Evolutionary conservation across 2,797 vertebrate genomes (phyloP).

Genomic region (Propithecus deckenii): DNA sequence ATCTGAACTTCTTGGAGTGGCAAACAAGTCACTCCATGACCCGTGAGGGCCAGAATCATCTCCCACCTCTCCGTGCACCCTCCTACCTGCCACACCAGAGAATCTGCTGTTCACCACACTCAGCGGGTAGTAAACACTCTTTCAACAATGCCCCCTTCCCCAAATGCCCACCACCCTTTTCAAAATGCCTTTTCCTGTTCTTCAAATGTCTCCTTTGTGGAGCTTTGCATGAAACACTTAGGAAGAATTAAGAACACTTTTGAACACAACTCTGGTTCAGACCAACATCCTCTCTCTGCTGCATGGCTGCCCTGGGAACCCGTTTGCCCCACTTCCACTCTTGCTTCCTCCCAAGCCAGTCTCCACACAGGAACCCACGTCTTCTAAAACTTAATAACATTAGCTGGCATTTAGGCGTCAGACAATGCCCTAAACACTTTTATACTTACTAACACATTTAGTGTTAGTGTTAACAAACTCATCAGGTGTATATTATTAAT

Average conservation of each 20-base stretch:
- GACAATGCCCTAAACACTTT: not conserved
- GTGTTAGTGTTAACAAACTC: not conserved
- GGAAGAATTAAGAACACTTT: not conserved
- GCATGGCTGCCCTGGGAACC: not conserved
- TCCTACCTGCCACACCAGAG: not conserved
- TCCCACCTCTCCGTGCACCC: not conserved
- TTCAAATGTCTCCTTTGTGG: not conserved
- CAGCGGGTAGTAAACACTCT: rapidly evolving
- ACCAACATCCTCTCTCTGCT: not conserved
- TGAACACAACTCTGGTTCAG: not conserved
- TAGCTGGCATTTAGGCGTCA: not conserved
- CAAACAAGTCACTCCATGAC: no score
- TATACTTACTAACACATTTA: not conserved
- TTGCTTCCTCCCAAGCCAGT: not conserved
- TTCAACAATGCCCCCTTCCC: not conserved
- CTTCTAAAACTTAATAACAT: not conserved
- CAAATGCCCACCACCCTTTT: not conserved
- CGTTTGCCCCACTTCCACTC: no score
- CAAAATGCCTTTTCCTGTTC: not conserved
- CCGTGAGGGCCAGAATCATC: not conserved
- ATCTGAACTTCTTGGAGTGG: no score
- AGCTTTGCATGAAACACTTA: not conserved
- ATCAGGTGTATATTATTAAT: not conserved
- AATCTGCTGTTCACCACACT: not conserved
- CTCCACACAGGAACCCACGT: no score